Evolutionary conservation across 1,140 invertebrate genomes (phyloP), one percentile per base, ranked within the genome.

Genomic region (Ips typographus): DNA sequence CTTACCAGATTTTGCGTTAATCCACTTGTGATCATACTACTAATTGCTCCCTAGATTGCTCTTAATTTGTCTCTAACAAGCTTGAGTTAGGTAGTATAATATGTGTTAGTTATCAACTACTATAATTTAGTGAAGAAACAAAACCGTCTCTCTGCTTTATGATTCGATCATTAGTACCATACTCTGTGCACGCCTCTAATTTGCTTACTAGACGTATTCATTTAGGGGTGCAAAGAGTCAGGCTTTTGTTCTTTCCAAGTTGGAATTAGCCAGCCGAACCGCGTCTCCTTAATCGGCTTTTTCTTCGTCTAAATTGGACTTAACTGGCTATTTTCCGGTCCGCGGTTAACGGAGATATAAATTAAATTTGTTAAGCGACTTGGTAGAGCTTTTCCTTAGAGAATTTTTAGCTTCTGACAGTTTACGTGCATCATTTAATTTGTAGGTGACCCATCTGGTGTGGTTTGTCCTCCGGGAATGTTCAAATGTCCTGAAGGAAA

Each of bases 401-500:
- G 22, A 22, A 22, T 22, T 22, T 22, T 22, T 22, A 22, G 22
- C 47, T 1, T 0, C 47, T 49, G 22, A 49, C 1, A 49, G 22
- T 47, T 4, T 38, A 22, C 37, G 39, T 39, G 2, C 36, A 60
- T 22, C 22, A 22, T 58, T 63, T 49, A 44, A 69, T 77, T 73
- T 44, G 2, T 73, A 73, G 75, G 75, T 59, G 77, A 78, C 73
- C 70, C 75, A 2, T 43, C 64, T 8, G 76, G 78, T 39, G 73
- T 75, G 36, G 72, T 79, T 77, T 90, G 89, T 80, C 85, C 87
- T 40, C 83, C 82, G 62, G 90, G 91, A 76, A 89, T 89, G 86
- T 94, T 93, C 84, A 85, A 84, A 73, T 94, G 92, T 82, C 85
- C 87, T 55, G 91, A 94, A 79, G 93, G 93, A 72, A 91, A 90